Evolutionary conservation across 2,797 vertebrate genomes (phyloP).

Genomic region (Pogonophryne albipinna): DNA sequence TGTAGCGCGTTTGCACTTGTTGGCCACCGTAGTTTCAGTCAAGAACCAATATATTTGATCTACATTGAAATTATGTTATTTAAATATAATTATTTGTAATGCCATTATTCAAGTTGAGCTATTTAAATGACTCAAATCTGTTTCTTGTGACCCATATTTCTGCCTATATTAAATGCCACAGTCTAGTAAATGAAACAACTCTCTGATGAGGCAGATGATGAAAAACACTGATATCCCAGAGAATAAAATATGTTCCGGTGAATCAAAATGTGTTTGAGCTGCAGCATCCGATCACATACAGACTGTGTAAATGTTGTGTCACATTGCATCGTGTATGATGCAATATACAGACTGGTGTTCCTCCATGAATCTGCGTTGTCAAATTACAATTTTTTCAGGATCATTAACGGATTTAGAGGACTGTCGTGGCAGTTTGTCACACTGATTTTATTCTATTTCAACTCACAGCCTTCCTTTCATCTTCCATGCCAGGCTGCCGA

Average conservation of each 20-base stretch:
- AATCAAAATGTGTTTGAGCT: slow-evolving; percentile 23
- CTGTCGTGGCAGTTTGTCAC: slow-evolving; percentile 37
- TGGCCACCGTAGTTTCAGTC: too few relatives aligned
- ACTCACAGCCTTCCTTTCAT: slow-evolving; percentile 38
- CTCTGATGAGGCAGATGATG: neutral
- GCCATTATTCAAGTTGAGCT: too few relatives aligned
- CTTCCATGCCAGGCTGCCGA: slow-evolving; percentile 14
- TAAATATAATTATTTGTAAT: too few relatives aligned
- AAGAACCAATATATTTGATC: too few relatives aligned
- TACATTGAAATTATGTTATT: too few relatives aligned
- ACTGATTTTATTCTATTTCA: slow-evolving; percentile 46
- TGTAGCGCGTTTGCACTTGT: too few relatives aligned
- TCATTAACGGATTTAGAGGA: slow-evolving; percentile 26
- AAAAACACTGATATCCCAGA: slow-evolving; percentile 3
- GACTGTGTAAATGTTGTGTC: slow-evolving; percentile 47
- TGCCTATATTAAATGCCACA: neutral
- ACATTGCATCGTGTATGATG: slow-evolving; percentile 17
- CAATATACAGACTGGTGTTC: neutral
- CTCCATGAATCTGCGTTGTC: slow-evolving; percentile 18
- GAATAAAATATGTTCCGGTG: slow-evolving; percentile 14
- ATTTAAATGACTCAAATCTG: too few relatives aligned
- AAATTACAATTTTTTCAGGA: slow-evolving; percentile 26
- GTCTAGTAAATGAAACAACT: neutral
- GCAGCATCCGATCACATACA: slow-evolving; percentile 29
- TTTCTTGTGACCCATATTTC: too few relatives aligned